Percentiles rank a stretch among this genome's conserved stretches.
phyloP scores from a whole-genome alignment of 2,888 invertebrate genomes.

The Perithous albicinctus region DNA sequence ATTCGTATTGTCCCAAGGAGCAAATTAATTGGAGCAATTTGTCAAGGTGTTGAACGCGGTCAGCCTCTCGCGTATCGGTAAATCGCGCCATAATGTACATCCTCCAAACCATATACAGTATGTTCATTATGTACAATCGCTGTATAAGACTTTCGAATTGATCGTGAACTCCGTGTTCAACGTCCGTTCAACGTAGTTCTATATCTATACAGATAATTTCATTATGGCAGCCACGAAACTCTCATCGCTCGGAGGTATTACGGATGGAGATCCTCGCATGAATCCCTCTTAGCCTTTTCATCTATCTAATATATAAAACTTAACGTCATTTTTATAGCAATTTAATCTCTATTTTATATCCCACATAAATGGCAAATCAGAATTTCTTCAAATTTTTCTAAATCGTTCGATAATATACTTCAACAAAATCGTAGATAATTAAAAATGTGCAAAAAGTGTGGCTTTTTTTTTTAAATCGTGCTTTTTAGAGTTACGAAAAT shows the following conservation, averaged over 20 bases:
- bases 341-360: too few species aligned
- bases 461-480: too few species aligned
- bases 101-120: slow-evolving; percentile 6
- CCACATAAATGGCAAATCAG: too few species aligned
- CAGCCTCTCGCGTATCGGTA: slow-evolving; percentile 21
- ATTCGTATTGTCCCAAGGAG: slow-evolving; percentile 78
- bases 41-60: slow-evolving; percentile 74
- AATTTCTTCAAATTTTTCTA: too few species aligned
- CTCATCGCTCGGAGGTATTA: slow-evolving; percentile 18
- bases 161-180: slow-evolving; percentile 17
- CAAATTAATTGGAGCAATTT: slow-evolving; percentile 80
- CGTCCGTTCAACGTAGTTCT: not conserved
- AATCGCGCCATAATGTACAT: slow-evolving; percentile 30
- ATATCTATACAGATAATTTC: slow-evolving; percentile 27
- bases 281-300: slow-evolving; percentile 34
- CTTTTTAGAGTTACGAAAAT: too few species aligned
- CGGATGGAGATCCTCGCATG: slow-evolving; percentile 19
- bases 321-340: too few species aligned
- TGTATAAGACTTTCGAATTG: slow-evolving; percentile 9
- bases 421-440: too few species aligned
- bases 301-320: too few species aligned
- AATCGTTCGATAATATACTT: too few species aligned
- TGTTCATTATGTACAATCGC: not conserved
- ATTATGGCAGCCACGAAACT: slow-evolving; percentile 19
- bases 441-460: too few species aligned